Evolutionary conservation across 2,888 invertebrate species (phyloP), one percentile per base, ranked within the genome.

Genomic region (Neria commutata): DNA sequence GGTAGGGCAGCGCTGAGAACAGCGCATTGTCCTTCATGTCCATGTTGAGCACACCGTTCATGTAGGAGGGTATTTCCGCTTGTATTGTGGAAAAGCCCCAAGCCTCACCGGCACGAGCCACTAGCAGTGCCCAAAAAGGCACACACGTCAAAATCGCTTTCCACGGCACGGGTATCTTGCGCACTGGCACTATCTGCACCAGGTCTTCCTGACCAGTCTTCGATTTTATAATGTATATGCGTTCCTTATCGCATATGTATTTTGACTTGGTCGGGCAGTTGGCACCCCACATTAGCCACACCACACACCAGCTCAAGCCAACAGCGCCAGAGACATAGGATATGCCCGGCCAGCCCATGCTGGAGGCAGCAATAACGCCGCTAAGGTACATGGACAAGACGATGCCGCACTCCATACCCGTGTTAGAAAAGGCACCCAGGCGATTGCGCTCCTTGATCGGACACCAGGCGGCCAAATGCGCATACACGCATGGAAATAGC

Each of bases 81-180:
- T 90, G 83, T 1, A 91, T 78, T 0, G 88, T 89, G 83, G 87
- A 89, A 70, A 87, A 88, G 1, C 90, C 90, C 89, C 89, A 91
- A 62, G 87, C 87, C 62, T 89, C 86, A 0, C 87, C 85, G 57
- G 86, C 84, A 69, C 89, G 88, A 0, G 85, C 86, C 1, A 88
- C 75, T 8, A 86, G 73, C 2, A 78, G 51, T 0, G 78, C 73
- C 86, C 86, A 88, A 74, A 91, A 85, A 0, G 90, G 90, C 1
- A 85, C 61, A 0, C 89, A 90, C 0, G 85, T 86, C 3, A 87
- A 71, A 14, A 91, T 89, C 11, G 84, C 82, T 42, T 71, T 77
- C 89, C 89, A 91, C 0, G 91, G 91, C 0, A 86, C 86, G 50
- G 76, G 73, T 55, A 84, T 83, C 2, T 37, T 58, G 3, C 59